Evolutionary conservation across 2,888 invertebrate genomes (phyloP).

Genomic region (Coelinius sp.): DNA sequence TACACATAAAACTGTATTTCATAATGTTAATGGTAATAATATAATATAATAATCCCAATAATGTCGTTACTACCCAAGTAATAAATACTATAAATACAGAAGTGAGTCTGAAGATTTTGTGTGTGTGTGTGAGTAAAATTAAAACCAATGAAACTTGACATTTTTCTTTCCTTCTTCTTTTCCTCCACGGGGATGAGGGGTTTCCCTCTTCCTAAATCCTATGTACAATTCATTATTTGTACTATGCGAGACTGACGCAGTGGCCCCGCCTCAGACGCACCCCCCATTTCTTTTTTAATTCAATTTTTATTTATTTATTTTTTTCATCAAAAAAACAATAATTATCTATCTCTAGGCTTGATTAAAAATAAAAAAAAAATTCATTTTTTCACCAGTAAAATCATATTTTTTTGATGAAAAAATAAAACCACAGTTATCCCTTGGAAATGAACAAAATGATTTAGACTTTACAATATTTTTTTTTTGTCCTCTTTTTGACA

Average conservation of each 20-base stretch:
- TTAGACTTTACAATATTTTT: constrained; percentile 14
- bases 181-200: constrained; percentile 15
- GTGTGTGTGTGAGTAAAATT: constrained; percentile 69
- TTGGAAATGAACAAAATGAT: constrained; percentile 22
- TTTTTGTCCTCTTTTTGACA: background rate
- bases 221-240: constrained; percentile 71
- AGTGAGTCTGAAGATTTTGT: constrained; percentile 57
- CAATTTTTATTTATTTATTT: constrained; percentile 32
- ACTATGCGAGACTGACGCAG: constrained; percentile 69
- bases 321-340: constrained; percentile 33
- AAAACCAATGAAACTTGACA: constrained; percentile 57
- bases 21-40: constrained; percentile 66
- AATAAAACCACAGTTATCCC: background rate
- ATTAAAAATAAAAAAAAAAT: background rate
- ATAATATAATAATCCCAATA: constrained; percentile 69
- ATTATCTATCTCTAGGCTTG: too few species aligned
- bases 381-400: background rate
- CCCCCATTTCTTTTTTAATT: constrained; percentile 52
- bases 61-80: constrained; percentile 70
- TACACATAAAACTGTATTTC: constrained; percentile 69
- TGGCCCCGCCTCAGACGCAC: constrained; percentile 59
- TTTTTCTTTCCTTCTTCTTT: constrained; percentile 47
- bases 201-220: constrained; percentile 50
- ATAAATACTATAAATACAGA: constrained; percentile 72
- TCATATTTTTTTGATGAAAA: background rate